Conservation (phyloP, 92 coral and sea anemone species). For the Epizoanthus fatuus region DNA sequence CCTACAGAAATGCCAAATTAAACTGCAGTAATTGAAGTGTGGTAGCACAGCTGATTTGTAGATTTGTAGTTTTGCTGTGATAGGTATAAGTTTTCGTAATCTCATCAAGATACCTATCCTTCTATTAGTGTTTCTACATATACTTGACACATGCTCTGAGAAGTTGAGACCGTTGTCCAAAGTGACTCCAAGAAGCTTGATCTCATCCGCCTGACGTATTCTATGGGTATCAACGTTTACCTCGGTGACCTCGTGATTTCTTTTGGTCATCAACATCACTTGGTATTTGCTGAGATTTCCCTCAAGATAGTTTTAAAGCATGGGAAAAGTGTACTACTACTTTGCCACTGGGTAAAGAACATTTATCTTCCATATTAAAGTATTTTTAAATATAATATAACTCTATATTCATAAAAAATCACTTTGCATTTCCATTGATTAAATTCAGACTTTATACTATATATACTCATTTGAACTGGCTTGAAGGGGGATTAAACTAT, state of each 20-base stretch:
- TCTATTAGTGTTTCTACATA: conserved; percentile 31
- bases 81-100: conserved; percentile 55
- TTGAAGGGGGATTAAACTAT: too few relatives aligned
- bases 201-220: conserved; percentile 19
- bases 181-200: conserved; percentile 43
- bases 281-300: conserved; percentile 56
- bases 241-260: conserved; percentile 10
- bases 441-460: too few relatives aligned
- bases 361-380: too few relatives aligned
- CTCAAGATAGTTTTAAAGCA: conserved; percentile 1
- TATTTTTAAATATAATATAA: too few relatives aligned
- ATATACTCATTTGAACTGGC: too few relatives aligned
- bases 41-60: conserved; percentile 56
- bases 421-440: too few relatives aligned
- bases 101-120: conserved; percentile 21
- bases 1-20: conserved; percentile 52
- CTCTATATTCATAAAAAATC: too few relatives aligned
- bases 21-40: conserved; percentile 41
- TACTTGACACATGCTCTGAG: conserved; percentile 37
- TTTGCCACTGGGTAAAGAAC: too few relatives aligned
- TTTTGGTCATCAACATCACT: conserved; percentile 34
- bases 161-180: conserved; percentile 39
- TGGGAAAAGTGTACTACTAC: too few relatives aligned
- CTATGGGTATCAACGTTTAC: conserved; percentile 4
- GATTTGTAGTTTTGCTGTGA: conserved; percentile 41